Evolutionary conservation across 2,797 vertebrate genomes (phyloP).

Genomic region (Limnodromus scolopaceus): DNA sequence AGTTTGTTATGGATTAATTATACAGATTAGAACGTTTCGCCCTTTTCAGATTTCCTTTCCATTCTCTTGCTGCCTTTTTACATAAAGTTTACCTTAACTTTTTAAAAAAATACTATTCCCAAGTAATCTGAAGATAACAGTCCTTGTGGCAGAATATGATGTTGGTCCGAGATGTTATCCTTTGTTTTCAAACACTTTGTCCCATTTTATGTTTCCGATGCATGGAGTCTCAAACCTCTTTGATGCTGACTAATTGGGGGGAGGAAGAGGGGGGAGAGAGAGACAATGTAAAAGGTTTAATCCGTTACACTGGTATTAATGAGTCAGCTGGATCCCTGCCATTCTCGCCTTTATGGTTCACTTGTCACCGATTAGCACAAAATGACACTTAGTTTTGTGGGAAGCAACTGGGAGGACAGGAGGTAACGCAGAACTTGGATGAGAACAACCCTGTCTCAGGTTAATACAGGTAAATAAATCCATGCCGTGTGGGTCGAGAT

Average conservation of each 20-base stretch:
- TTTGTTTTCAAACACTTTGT: slow-evolving; percentile 63
- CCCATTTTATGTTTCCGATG: slow-evolving; percentile 30
- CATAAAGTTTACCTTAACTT: not conserved
- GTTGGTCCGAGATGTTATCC: slow-evolving; percentile 6
- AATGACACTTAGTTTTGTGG: slow-evolving; percentile 52
- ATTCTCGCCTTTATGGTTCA: slow-evolving; percentile 49
- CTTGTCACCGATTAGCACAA: slow-evolving; percentile 14
- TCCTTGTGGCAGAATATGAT: not conserved
- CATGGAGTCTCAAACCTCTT: slow-evolving; percentile 40
- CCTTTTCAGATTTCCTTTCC: not conserved
- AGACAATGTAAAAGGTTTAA: slow-evolving; percentile 64
- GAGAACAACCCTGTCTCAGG: not conserved
- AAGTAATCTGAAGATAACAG: not conserved
- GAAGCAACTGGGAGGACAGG: not conserved
- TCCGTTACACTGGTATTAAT: slow-evolving; percentile 60
- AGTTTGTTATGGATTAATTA: not conserved
- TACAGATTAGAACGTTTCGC: not conserved
- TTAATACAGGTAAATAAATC: slow-evolving; percentile 40
- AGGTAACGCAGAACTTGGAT: not conserved
- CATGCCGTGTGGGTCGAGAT: not conserved
- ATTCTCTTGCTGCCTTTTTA: not conserved
- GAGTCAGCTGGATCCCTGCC: slow-evolving; percentile 64
- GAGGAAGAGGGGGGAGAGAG: not conserved
- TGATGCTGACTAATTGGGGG: slow-evolving; percentile 65
- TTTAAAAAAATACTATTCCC: accelerated